Base-by-base conservation (phyloP, 2,888 invertebrate genomes). In the Actias luna region DNA sequence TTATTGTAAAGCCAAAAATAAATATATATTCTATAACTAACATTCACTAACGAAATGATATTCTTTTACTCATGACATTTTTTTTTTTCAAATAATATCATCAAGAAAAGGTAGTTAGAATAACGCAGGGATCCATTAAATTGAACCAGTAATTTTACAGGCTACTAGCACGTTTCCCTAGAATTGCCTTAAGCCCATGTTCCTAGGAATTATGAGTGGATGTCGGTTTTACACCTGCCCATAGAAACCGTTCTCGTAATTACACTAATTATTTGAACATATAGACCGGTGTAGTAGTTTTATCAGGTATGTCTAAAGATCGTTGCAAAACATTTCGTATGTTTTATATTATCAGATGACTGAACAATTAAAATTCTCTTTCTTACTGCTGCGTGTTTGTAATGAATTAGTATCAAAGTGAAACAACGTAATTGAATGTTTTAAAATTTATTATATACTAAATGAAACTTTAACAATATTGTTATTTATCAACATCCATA, bases 121-220 rank as follows among this genome's bases (percentile, higher is more conserved):
- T 83, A 84, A 80, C 82, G 80, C 75, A 79, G 79, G 82, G 81
- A 82, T 87, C 83, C 82, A 86, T 89, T 88, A 88, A 79, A 79
- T 79, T 76, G 78, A 80, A 84, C 84, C 75, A 83, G 88, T 84
- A 88, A 87, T 89, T 89, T 88, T 72, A 80, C 85, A 85, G 84
- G 80, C 82, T 80, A 87, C 86, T 83, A 82, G 82, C 88, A 87
- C 82, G 87, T 85, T 89, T 89, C 85, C 83, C 84, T 84, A 84
- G 83, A 81, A 85, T 80, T 79, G 88, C 89, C 88, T 82, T 83
- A 84, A 89, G 89, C 85, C 82, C 80, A 82, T 84, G 89, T 89
- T 89, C 85, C 87, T 82, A 88, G 84, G 84, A 86, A 90, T 90
- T 88, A 89, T 88, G 85, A 88, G 80, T 83, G 69, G 79, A 75